phyloP scores from a whole-genome alignment of 2,113 vertebrate genomes.

The Burhinus oedicnemus region DNA sequence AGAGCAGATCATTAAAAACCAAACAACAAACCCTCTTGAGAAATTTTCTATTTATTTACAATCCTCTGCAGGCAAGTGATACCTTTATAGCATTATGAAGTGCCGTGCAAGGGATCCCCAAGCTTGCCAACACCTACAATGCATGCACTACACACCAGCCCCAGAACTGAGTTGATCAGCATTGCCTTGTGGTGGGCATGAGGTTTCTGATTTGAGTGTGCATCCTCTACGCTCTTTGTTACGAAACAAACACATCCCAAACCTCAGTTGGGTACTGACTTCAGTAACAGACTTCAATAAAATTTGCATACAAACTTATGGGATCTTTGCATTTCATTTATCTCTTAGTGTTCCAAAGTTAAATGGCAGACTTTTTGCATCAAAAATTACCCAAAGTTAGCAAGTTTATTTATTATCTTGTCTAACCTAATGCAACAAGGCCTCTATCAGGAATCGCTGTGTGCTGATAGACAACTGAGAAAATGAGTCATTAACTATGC shows the following conservation, averaged over 20 bases:
- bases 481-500: not conserved
- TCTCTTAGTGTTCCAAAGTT: not conserved
- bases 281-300: not conserved
- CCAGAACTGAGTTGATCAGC: not conserved
- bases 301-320: not conserved
- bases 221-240: not conserved
- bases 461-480: not conserved
- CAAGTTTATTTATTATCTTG: not conserved
- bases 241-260: not conserved
- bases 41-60: not conserved
- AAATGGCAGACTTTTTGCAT: not conserved
- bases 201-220: not conserved
- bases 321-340: not conserved
- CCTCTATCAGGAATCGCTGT: not conserved
- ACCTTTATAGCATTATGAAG: not conserved
- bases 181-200: accelerated
- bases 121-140: not conserved
- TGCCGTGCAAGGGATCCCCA: not conserved
- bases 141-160: accelerated
- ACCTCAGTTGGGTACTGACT: not conserved
- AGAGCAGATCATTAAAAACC: not conserved
- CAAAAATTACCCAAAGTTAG: not conserved
- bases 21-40: not conserved
- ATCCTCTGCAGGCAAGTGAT: not conserved
- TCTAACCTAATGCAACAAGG: not conserved